Base-by-base conservation (phyloP, 2,888 invertebrate species). In the Drosophila leonis region DNA sequence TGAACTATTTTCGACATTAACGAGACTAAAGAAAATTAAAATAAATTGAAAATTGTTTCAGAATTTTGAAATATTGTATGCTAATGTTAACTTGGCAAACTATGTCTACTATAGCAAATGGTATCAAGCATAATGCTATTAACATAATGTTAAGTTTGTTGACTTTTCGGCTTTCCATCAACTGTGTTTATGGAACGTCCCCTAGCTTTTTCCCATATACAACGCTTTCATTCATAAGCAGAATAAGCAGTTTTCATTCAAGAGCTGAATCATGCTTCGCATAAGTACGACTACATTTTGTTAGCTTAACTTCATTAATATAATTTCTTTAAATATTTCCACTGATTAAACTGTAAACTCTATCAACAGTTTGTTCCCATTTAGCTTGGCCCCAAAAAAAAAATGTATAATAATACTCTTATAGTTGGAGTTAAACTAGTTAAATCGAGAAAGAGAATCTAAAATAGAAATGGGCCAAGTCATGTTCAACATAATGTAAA, bases 311-410 rank as follows among this genome's bases (percentile, higher is more conserved):
- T 77, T 75, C 67, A 75, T 77, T 78, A 62, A 62, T 55, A 60
- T 55, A 60, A 65, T 65, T 68, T 41, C 41, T 27, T 20, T 60
- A 57, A 51, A 61, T 61, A 67, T 67, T 71, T 48, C 51, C 20
- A 35, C 79, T 56, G 41, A 65, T 83, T 72, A 74, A 82, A 83
- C 72, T 72, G 80, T 88, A 72, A 79, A 74, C 33, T 37, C 31
- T 15, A 59, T 61, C 57, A 63, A 85, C 83, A 72, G 83, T 82
- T 85, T 60, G 88, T 78, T 83, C 83, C 65, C 86, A 85, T 81
- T 87, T 54, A 6, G 29, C 60, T 29, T 55, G 55, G 55, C 55
- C 41, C 27, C 13, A n/a, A 44, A 44, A 56, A 41, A 41, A n/a
- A 29, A 8, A 18, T 13, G 41, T 8, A 24, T 27, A 49, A 56